Percentiles rank a stretch among this genome's conserved stretches.
phyloP scores from a whole-genome alignment of 2,797 vertebrate genomes.

The Cyclura pinguis region DNA sequence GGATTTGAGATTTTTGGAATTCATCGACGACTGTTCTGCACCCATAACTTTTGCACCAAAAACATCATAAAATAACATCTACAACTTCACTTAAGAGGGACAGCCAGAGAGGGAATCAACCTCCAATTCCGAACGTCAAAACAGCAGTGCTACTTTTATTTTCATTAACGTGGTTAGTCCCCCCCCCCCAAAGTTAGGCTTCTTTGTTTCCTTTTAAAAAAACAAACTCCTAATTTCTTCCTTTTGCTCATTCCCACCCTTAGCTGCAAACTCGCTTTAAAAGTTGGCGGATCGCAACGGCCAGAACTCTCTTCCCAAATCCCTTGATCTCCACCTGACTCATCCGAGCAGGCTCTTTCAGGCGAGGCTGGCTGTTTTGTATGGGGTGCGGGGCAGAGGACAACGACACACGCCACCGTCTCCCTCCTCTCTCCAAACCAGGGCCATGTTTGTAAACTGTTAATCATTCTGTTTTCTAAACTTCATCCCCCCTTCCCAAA shows the following conservation, averaged over 20 bases:
- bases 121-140: not conserved
- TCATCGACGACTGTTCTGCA: not conserved
- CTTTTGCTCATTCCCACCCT: no score
- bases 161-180: no score
- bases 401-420: accelerated
- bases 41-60: not conserved
- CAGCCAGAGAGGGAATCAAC: no score
- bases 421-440: no score
- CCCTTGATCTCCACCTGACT: not conserved
- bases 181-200: not conserved
- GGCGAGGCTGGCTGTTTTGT: no score
- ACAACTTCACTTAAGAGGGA: not conserved
- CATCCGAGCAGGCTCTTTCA: no score
- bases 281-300: not conserved
- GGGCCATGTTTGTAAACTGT: not conserved
- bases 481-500: not conserved
- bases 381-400: no score
- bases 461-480: no score
- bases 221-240: not conserved
- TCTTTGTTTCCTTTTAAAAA: not conserved
- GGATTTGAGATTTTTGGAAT: no score
- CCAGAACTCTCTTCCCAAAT: not conserved
- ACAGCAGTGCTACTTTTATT: not conserved
- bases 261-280: not conserved
- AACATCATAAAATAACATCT: no score